These are phyloP conservation scores for Drosophila macrothrix DNA, from an alignment of 2,888 invertebrate genomes.

Conservation along the genomic window DNA sequence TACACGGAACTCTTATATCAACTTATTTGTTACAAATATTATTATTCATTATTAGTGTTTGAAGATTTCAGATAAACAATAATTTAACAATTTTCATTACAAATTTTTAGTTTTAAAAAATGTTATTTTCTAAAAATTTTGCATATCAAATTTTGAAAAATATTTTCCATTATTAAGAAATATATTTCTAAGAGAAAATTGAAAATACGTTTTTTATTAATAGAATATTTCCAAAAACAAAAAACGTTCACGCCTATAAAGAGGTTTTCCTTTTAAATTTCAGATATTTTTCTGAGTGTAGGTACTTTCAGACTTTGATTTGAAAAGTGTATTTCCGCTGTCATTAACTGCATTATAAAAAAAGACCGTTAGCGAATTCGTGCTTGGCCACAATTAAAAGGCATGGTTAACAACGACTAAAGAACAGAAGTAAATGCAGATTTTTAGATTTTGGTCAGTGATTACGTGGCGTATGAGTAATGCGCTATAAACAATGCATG, in stretches of 20 bases:
- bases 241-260: background rate
- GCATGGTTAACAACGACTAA: background rate
- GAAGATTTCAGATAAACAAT: background rate
- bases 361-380: background rate
- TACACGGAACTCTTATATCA: too few species aligned
- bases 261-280: background rate
- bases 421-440: background rate
- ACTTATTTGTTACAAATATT: background rate
- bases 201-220: background rate
- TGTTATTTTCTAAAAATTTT: background rate
- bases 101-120: background rate
- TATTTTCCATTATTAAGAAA: too few species aligned
- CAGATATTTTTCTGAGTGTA: background rate
- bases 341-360: background rate
- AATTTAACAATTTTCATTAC: background rate
- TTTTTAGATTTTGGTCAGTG: conserved; percentile 8
- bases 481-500: conserved; percentile 9
- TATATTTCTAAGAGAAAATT: background rate
- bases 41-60: background rate
- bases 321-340: background rate
- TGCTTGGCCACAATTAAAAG: conserved; percentile 1
- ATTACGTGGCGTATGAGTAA: conserved; percentile 45
- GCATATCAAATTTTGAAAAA: too few species aligned
- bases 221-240: background rate
- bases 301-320: background rate